These are phyloP conservation scores for Ochropacha duplaris DNA, from an alignment of 2,888 invertebrate species.

Conservation along the genomic window DNA sequence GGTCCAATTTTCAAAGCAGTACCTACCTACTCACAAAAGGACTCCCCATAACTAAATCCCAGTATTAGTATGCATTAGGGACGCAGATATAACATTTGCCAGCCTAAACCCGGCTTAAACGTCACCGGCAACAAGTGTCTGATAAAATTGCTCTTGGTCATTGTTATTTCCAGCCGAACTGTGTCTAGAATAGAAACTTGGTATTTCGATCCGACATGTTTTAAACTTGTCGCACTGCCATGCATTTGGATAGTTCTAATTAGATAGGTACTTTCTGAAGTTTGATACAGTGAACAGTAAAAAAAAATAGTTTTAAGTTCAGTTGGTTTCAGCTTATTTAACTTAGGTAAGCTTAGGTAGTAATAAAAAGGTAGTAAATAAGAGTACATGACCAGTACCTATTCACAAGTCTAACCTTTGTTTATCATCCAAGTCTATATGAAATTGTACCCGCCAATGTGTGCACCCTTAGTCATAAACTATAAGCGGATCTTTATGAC, in stretches of 20 bases:
- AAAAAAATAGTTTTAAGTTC: too few species aligned
- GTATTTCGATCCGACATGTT: neutral
- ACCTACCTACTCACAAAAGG: conserved; percentile 21
- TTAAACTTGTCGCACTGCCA: neutral
- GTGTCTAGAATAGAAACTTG: neutral
- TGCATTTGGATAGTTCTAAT: conserved; percentile 11
- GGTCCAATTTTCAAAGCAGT: conserved; percentile 18
- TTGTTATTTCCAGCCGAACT: conserved; percentile 40
- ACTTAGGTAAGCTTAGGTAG: too few species aligned
- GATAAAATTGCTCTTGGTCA: conserved; percentile 41
- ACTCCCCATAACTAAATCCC: conserved; percentile 23
- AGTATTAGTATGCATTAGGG: conserved; percentile 32
- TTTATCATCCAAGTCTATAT: neutral
- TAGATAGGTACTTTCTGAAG: neutral
- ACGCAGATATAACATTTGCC: conserved; percentile 30
- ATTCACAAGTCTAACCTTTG: neutral
- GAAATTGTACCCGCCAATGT: conserved; percentile 10
- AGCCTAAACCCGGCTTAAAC: conserved; percentile 29
- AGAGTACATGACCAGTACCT: neutral
- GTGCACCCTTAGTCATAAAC: conserved; percentile 10
- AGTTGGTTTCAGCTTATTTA: too few species aligned
- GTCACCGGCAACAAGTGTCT: conserved; percentile 49
- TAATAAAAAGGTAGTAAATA: too few species aligned
- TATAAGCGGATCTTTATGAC: conserved; percentile 5
- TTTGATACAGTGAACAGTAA: neutral